Conservation (phyloP, 2,113 vertebrate genomes). For the Lipophrys pholis region DNA sequence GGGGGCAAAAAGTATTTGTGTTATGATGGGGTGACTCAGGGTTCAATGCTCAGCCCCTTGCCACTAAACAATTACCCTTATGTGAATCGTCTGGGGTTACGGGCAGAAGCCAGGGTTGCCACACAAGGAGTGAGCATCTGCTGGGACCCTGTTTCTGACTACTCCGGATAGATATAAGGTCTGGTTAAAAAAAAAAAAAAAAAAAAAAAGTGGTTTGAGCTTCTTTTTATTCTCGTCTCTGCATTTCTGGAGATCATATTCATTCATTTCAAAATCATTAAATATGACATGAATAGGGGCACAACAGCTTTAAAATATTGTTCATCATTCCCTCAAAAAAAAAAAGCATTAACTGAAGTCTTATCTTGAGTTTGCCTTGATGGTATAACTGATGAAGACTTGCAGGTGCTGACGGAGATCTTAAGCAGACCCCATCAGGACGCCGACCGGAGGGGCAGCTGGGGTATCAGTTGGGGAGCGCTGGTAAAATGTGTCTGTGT, state of each 20-base stretch:
- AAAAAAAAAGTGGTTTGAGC: slow-evolving; percentile 11
- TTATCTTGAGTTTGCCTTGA: neutral
- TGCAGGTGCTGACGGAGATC: slow-evolving; percentile 1
- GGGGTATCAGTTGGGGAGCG: slow-evolving; percentile 77
- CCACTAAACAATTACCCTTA: slow-evolving; percentile 64
- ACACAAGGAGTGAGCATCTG: slow-evolving; percentile 51
- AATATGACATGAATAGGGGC: neutral
- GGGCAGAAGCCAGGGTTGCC: slow-evolving; percentile 46
- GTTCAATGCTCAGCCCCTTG: slow-evolving; percentile 65
- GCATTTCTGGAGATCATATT: slow-evolving; percentile 13
- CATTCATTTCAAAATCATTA: neutral
- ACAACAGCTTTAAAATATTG: neutral
- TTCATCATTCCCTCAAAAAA: neutral
- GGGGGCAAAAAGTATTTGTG: slow-evolving; percentile 58
- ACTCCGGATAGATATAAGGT: slow-evolving; percentile 42
- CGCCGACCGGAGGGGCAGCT: slow-evolving; percentile 81
- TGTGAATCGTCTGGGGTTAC: slow-evolving; percentile 50
- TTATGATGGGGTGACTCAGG: slow-evolving; percentile 65
- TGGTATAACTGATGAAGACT: neutral
- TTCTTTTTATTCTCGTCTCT: neutral
- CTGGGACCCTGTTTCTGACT: slow-evolving; percentile 13
- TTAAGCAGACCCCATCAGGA: slow-evolving; percentile 86
- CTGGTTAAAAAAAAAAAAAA: slow-evolving; percentile 18
- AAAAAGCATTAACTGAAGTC: neutral
- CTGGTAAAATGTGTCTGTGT: slow-evolving; percentile 84